A percentile compares a stretch with the other conserved stretches of the same genome.
Conservation (phyloP, 2,888 invertebrate species). For the Taphrorychus bicolor region DNA sequence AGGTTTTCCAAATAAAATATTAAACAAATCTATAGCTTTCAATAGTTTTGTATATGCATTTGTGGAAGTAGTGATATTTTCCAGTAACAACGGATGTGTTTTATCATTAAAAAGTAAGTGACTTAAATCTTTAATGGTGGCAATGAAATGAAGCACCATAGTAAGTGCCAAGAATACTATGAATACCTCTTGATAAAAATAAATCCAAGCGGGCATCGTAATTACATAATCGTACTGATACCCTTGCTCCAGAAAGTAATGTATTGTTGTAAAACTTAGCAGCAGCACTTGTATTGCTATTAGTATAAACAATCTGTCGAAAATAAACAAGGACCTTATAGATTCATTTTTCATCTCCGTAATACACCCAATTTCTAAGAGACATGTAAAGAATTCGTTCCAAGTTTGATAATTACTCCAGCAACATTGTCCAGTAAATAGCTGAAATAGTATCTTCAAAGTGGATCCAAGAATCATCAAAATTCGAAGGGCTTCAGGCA, state of each 20-base stretch:
- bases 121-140: background rate
- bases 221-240: background rate
- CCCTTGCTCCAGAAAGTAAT: background rate
- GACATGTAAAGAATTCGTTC: background rate
- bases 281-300: background rate
- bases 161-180: background rate
- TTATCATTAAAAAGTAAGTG: background rate
- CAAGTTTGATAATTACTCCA: background rate
- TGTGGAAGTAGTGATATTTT: background rate
- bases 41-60: background rate
- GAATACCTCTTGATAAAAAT: background rate
- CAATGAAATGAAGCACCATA: background rate
- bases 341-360: background rate
- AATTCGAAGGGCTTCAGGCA: background rate
- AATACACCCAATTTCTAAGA: background rate
- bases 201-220: background rate
- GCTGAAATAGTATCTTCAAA: too few relatives aligned
- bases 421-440: background rate
- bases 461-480: background rate
- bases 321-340: background rate
- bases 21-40: background rate
- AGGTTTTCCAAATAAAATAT: background rate
- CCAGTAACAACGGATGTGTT: background rate
- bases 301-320: background rate
- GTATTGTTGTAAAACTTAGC: background rate